These are phyloP conservation scores for Sarcophaga caerulescens DNA, from an alignment of 2,888 invertebrate species.

Conservation along the genomic window DNA sequence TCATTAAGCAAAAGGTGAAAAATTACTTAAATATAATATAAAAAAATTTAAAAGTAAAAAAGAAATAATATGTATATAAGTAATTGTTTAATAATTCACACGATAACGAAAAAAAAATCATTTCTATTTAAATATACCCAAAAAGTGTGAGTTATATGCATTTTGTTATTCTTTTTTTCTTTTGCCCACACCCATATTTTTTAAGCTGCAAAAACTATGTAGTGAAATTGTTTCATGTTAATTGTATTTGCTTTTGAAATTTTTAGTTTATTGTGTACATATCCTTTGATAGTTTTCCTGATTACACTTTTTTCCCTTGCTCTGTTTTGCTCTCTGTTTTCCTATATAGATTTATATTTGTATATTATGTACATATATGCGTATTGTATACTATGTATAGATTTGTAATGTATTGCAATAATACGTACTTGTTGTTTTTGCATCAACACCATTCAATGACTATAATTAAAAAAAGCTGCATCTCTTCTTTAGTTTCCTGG, in stretches of 20 bases:
- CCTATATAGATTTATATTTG: background rate
- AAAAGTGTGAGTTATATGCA: no score
- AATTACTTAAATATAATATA: no score
- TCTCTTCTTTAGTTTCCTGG: slow-evolving; percentile 38
- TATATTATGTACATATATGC: slow-evolving; percentile 13
- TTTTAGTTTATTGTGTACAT: slow-evolving; percentile 49
- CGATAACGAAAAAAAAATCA: no score
- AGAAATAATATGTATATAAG: no score
- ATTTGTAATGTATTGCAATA: slow-evolving; percentile 1
- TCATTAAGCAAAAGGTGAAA: no score
- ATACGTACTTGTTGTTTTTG: slow-evolving; percentile 29
- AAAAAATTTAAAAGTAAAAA: no score
- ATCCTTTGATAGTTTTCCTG: slow-evolving; percentile 43
- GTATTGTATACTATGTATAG: background rate
- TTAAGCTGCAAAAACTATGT: background rate
- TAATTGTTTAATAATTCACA: no score
- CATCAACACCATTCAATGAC: slow-evolving; percentile 54
- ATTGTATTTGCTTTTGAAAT: slow-evolving; percentile 51
- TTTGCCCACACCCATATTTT: slow-evolving; percentile 64
- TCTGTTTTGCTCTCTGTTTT: background rate
- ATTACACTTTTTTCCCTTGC: slow-evolving; percentile 9
- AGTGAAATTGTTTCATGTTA: slow-evolving; percentile 49
- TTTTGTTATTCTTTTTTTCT: slow-evolving; percentile 58
- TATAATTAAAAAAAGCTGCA: slow-evolving; percentile 55
- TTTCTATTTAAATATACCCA: no score